Evolutionary conservation across 2,797 vertebrate genomes (phyloP).

Genomic region (Smutsia gigantea): DNA sequence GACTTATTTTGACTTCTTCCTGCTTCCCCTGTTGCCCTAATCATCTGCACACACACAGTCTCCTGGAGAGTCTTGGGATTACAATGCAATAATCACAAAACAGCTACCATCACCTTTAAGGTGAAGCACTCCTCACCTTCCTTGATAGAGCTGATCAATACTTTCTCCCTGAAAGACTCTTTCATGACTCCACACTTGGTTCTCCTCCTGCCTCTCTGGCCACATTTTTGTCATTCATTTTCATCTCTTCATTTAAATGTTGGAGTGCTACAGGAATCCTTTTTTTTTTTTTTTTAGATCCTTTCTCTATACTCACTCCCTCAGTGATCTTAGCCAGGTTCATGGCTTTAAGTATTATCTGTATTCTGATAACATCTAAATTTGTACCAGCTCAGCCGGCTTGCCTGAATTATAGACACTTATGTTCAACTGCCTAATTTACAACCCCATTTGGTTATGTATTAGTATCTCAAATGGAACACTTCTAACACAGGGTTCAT

Average conservation of each 20-base stretch:
- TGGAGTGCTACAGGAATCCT: background rate
- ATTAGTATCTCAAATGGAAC: background rate
- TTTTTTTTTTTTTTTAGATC: background rate
- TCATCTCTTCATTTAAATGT: background rate
- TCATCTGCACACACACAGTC: background rate
- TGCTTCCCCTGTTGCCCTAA: background rate
- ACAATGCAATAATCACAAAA: background rate
- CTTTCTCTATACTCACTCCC: background rate
- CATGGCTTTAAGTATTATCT: background rate
- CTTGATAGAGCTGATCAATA: background rate
- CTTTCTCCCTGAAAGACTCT: background rate
- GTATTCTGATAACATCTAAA: background rate
- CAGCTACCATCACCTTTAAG: background rate
- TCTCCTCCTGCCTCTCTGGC: background rate
- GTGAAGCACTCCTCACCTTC: background rate
- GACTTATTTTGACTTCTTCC: slow-evolving; percentile 24
- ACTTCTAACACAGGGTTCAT: background rate
- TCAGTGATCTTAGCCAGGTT: background rate
- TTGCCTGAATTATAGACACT: background rate
- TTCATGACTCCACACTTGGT: background rate
- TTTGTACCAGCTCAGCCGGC: background rate
- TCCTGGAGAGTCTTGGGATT: background rate
- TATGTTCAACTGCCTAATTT: background rate
- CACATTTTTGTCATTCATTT: background rate
- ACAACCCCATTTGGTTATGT: background rate